These are phyloP conservation scores for Phylloscopus trochiloides DNA, from an alignment of 2,113 vertebrate species.

Conservation along the genomic window DNA sequence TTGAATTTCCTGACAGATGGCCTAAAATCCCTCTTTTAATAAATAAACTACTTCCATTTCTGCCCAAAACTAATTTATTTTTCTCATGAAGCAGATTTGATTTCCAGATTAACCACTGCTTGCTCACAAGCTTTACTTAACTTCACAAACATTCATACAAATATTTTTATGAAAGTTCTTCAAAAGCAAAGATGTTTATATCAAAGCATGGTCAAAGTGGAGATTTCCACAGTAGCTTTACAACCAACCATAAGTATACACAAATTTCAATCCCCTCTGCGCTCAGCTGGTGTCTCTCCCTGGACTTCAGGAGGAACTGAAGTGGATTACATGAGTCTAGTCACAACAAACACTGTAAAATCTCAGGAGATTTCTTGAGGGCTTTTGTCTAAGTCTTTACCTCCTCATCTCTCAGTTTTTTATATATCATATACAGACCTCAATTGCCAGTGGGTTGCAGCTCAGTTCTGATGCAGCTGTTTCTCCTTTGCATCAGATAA, in stretches of 20 bases:
- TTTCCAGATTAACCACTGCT: background rate
- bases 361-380: background rate
- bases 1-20: constrained; percentile 29
- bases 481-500: background rate
- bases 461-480: background rate
- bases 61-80: constrained; percentile 12
- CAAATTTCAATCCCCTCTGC: background rate
- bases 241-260: background rate
- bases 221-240: background rate
- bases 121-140: background rate
- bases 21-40: constrained; percentile 3
- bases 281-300: background rate
- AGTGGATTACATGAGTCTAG: background rate
- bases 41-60: background rate
- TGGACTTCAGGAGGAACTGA: background rate
- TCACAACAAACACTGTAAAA: background rate
- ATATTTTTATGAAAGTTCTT: background rate
- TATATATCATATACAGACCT: background rate
- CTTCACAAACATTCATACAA: background rate
- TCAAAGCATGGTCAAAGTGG: background rate
- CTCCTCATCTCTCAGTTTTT: background rate
- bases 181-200: background rate
- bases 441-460: background rate
- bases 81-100: background rate
- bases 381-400: background rate